These are phyloP conservation scores for Himalopsyche japonica DNA, from an alignment of 2,888 invertebrate species.

Conservation along the genomic window DNA sequence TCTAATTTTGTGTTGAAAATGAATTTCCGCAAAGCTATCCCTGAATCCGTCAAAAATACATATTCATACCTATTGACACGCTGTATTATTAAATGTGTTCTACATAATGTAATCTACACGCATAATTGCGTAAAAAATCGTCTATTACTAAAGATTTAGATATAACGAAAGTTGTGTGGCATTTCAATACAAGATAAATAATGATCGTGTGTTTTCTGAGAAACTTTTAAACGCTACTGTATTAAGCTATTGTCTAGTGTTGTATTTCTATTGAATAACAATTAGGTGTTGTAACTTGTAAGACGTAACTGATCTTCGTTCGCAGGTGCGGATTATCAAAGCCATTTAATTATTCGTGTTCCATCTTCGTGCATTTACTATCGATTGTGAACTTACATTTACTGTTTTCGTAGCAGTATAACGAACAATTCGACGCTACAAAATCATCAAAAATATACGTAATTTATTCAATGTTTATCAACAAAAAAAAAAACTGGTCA, in stretches of 20 bases:
- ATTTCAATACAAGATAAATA: too few relatives aligned
- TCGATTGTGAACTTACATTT: not conserved
- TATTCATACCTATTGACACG: too few relatives aligned
- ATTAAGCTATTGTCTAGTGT: not conserved
- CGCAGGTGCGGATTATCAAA: not conserved
- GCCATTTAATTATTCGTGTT: not conserved
- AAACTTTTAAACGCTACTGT: not conserved
- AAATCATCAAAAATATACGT: not conserved
- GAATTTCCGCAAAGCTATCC: too few relatives aligned
- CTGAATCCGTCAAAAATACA: too few relatives aligned
- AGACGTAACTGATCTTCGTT: not conserved
- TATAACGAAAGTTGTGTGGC: too few relatives aligned
- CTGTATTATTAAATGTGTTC: too few relatives aligned
- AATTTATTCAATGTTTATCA: too few relatives aligned
- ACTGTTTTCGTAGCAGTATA: not conserved
- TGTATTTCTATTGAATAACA: slow-evolving; percentile 1
- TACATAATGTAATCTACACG: too few relatives aligned
- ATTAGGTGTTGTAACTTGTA: not conserved
- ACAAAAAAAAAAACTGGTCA: too few relatives aligned
- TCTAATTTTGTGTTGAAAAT: too few relatives aligned
- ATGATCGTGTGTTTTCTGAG: not conserved
- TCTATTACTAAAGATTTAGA: too few relatives aligned
- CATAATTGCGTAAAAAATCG: too few relatives aligned
- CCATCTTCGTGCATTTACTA: not conserved
- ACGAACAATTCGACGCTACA: not conserved